Evolutionary conservation across 2,888 invertebrate species (phyloP), one percentile per base, ranked within the genome.

Genomic region (Imbricaverruca yamaguchii): DNA sequence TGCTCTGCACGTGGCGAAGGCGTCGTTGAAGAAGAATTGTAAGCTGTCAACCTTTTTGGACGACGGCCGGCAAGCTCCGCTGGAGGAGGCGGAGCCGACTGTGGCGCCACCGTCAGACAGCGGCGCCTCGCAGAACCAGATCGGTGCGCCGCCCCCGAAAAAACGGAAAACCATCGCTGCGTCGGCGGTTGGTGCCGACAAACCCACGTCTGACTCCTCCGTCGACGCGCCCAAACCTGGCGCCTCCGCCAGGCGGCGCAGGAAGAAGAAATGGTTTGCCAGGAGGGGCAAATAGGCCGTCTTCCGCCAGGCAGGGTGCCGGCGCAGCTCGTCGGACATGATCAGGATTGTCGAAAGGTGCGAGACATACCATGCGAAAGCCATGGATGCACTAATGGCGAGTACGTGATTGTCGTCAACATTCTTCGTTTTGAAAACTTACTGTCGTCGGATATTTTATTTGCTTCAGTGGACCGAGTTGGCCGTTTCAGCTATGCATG

Each of bases 241-340:
- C 4, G 15, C 6, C 69, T 39, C 21, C 74, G 53, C 74, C 9
- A 74, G 55, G 21, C 53, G 55, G 39, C 53, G 74, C 55, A 53
- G 55, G 21, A 74, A 74, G 74, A 74, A 74, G 55, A 74, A 55
- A 11, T 74, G 74, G 74, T 74, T 74, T 10, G 74, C 74, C 15
- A 74, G 74, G 74, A 74, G 55, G 21, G 74, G 74, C 10, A 74
- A 39, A 39, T 39, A 39, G 39, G 39, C 39, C 4, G 39, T 3
- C 39, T 39, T 39, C 39, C 4, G 39, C 39, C 39, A 39, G 39
- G 39, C 39, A 39, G 39, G 39, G 4, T 39, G 39, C 39, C 39
- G 4, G 1, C 39, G 39, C 39, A 39, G 39, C 39, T 39, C 39
- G 39, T 39, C 39, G 39, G 39, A 39, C 1, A 39, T 39, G 39